Evolutionary conservation across 2,113 vertebrate species (phyloP), one percentile per base, ranked within the genome.

Genomic region (rabbit (Oryctolagus cuniculus)): DNA sequence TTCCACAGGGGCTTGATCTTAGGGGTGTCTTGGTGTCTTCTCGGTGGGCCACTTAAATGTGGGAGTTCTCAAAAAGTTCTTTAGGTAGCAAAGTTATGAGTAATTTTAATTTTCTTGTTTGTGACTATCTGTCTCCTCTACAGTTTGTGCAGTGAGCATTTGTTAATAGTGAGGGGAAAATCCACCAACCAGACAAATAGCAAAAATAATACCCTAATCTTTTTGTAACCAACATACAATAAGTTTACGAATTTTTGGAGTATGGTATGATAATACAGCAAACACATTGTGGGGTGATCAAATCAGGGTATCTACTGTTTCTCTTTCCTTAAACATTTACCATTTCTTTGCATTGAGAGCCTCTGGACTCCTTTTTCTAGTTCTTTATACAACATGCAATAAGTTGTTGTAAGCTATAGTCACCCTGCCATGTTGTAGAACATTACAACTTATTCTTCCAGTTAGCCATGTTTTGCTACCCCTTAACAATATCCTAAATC

Each of bases 151-250:
- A 89, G 10, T 49, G 31, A 49, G 38, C 19, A 34, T 34, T 77
- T 66, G 36, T 79, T 84, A 73, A 61, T 44, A 66, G 15, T 61
- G 22, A 91, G 63, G 78, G 86, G 77, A 88, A 95, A 66, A 91
- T 70, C 44, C 66, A 38, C 13, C 66, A 91, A 72, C 1, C 34
- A 67, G 87, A 86, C 5, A 74, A 83, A n/a, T n/a, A n/a, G n/a
- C n/a, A n/a, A n/a, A n/a, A n/a, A n/a, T n/a, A n/a, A n/a, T n/a
- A n/a, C n/a, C 13, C 10, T 15, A 24, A 24, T 79, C 64, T 69
- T 12, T 69, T 34, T 55, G 58, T 36, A 21, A 55, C n/a, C 58
- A 53, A 58, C 31, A 34, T 3, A 58, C 25, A 55, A 53, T 73
- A 78, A 34, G 21, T n/a, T n/a, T 13, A 10, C 11, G 31, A 19